Evolutionary conservation across 1,140 invertebrate genomes (phyloP).

Genomic region (Drosophila seguyi): DNA sequence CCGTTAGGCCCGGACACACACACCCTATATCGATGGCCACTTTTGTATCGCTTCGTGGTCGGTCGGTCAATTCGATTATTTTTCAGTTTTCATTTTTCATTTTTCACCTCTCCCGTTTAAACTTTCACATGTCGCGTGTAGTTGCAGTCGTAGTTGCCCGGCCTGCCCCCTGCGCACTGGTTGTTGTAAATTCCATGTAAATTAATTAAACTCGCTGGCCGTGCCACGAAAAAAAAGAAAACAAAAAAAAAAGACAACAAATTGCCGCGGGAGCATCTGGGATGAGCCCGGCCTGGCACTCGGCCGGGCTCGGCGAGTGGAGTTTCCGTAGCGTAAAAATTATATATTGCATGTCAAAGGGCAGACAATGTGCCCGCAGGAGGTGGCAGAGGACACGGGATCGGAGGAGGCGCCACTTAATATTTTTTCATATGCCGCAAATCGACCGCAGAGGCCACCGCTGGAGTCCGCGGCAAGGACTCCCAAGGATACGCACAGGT

Average conservation of each 20-base stretch:
- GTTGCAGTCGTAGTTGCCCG: conserved; percentile 19
- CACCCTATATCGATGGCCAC: conserved; percentile 33
- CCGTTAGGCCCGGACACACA: conserved; percentile 45
- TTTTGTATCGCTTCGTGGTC: conserved; percentile 49
- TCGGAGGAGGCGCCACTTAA: conserved; percentile 66
- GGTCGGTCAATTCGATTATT: conserved; percentile 80
- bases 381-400: conserved; percentile 1
- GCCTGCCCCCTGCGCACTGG: conserved; percentile 32
- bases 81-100: conserved; percentile 67
- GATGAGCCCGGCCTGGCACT: conserved; percentile 17
- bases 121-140: conserved; percentile 71
- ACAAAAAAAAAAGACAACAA: conserved; percentile 65
- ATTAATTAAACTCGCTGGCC: conserved; percentile 81
- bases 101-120: conserved; percentile 71
- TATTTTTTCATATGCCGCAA: conserved; percentile 83
- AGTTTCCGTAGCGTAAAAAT: conserved; percentile 64
- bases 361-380: conserved; percentile 65
- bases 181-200: conserved; percentile 83
- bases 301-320: background rate
- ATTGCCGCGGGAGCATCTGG: conserved; percentile 67
- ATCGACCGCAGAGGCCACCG: conserved; percentile 74
- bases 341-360: conserved; percentile 84
- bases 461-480: conserved; percentile 41
- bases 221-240: conserved; percentile 58
- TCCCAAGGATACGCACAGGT: conserved; percentile 54